Conservation (phyloP, 2,797 vertebrate genomes). For the Emys orbicularis region DNA sequence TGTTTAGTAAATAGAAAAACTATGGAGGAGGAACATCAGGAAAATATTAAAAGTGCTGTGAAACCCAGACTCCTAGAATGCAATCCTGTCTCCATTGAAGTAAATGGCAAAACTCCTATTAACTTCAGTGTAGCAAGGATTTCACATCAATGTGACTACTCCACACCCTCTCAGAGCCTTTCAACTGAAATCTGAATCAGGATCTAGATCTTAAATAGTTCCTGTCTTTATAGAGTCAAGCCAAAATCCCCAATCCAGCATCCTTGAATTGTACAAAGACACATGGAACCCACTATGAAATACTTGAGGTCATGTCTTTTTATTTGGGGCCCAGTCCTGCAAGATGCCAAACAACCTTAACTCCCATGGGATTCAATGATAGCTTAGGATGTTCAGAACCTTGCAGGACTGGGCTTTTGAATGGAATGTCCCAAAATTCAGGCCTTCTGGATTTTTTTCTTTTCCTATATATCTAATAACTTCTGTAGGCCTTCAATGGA, state of each 20-base stretch:
- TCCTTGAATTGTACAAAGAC: background rate
- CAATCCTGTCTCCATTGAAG: background rate
- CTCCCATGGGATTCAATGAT: background rate
- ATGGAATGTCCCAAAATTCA: background rate
- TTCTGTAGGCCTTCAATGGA: background rate
- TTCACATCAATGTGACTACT: background rate
- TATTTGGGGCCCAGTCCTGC: background rate
- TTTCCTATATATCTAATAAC: background rate
- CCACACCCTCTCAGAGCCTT: background rate
- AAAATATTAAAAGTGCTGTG: background rate
- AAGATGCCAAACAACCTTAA: background rate
- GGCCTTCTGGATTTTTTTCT: background rate
- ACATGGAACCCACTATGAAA: background rate
- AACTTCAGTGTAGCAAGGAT: background rate
- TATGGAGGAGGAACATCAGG: background rate
- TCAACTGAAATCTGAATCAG: background rate
- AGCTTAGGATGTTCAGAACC: background rate
- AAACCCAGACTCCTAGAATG: background rate
- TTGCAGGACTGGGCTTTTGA: background rate
- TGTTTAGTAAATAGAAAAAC: background rate
- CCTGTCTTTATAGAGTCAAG: background rate
- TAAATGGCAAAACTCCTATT: background rate
- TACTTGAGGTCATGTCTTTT: background rate
- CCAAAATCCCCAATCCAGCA: background rate
- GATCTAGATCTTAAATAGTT: background rate